Base-by-base conservation (phyloP, 2,113 vertebrate species). In the Himantopus leucocephalus region DNA sequence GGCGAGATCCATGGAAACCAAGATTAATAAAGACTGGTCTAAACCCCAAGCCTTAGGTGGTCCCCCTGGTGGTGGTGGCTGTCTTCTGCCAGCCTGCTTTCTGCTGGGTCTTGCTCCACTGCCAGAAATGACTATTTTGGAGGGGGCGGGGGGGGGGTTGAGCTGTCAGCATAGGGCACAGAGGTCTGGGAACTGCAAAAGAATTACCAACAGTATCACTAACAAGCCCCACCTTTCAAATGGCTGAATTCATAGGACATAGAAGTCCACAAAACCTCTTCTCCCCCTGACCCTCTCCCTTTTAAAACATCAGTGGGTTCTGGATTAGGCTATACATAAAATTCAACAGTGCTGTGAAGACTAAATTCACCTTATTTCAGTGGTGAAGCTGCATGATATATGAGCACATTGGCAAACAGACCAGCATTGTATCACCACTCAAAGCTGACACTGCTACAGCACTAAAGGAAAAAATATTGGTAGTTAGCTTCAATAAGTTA, bases 381-480 rank as follows among this genome's bases (percentile, higher is more conserved):
- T 72, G 47, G 72, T 48, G 74, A 60, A 84, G 53, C 68, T 50
- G 20, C 32, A 53, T 63, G 79, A 93, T 78, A 50, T 35, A 82
- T 1, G 23, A 92, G 62, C 73, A 50, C 71, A 11, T 8, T 64
- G 56, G 63, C 86, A 94, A 91, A 88, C 52, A 74, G 53, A 76
- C 35, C 59, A 64, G 75, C 63, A 52, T 88, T 89, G 47, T 78
- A 92, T 56, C 66, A 82, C 75, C 50, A 52, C 82, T 94, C 62
- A 39, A 87, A 82, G 79, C 62, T 96, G 92, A 94, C 91, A 91
- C 32, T 73, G 60, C 50, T 75, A 52, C 58, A 74, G 72, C 53
- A 84, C 91, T 93, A 48, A 92, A 90, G 88, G 89, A 92, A 92
- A 96, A 97, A 93, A 93, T 90, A 92, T 82, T 92, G 91, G 58